Evolutionary conservation across 2,113 vertebrate species (phyloP).

Genomic region (Hypomesus transpacificus): DNA sequence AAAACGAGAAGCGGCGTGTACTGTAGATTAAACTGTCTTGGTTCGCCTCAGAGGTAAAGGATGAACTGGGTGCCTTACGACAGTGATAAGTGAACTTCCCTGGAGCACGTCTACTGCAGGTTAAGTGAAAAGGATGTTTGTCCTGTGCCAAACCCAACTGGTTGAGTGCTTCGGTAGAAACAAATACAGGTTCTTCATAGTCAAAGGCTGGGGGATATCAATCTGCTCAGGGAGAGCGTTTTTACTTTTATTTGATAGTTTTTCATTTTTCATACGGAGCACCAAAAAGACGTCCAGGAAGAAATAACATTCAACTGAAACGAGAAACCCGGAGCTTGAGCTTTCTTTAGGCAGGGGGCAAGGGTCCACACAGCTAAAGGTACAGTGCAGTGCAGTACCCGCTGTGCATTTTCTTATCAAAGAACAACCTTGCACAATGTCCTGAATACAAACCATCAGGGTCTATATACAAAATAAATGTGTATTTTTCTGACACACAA

Average conservation of each 20-base stretch:
- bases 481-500: constrained; percentile 44
- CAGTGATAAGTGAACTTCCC: constrained; percentile 32
- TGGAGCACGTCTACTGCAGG: constrained; percentile 13
- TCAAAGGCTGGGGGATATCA: constrained; percentile 15
- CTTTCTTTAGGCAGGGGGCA: constrained; percentile 11
- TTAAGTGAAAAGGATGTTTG: constrained; percentile 35
- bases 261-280: neutral
- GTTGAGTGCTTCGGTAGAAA: constrained; percentile 2
- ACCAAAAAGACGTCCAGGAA: neutral
- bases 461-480: constrained; percentile 30
- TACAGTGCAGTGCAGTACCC: neutral
- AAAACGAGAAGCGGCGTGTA: neutral
- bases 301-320: neutral
- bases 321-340: neutral
- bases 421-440: neutral
- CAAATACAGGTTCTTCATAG: neutral
- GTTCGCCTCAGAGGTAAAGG: constrained; percentile 31
- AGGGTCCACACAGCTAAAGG: neutral
- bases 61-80: constrained; percentile 36
- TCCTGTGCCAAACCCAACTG: constrained; percentile 20
- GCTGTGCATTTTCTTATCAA: constrained; percentile 16
- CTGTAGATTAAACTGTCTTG: constrained; percentile 28
- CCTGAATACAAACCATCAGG: constrained; percentile 11
- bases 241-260: neutral
- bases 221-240: constrained; percentile 29